A percentile compares a stretch with the other conserved stretches of the same genome.
Conservation (phyloP, 2,888 invertebrate species). For the Carabus problematicus region DNA sequence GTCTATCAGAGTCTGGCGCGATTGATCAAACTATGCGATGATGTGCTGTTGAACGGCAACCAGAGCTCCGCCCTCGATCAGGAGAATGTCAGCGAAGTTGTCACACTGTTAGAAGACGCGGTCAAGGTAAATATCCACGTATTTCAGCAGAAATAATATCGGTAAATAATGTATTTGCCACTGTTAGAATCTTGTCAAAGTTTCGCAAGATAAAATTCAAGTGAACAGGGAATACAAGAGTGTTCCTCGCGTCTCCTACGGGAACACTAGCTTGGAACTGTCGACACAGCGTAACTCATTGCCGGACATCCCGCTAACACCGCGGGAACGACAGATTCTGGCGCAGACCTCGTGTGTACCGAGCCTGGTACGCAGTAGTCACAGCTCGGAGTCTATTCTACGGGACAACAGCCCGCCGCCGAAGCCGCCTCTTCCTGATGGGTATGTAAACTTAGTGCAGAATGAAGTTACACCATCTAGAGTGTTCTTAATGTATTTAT, state of each 20-base stretch:
- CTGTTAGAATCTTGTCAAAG: constrained; percentile 71
- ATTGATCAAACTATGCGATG: constrained; percentile 88
- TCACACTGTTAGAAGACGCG: constrained; percentile 75
- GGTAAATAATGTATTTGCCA: constrained; percentile 45
- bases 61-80: constrained; percentile 69
- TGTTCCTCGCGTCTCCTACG: constrained; percentile 59
- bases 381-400: constrained; percentile 83
- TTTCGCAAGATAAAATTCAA: constrained; percentile 81
- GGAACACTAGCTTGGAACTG: constrained; percentile 57
- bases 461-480: not conserved
- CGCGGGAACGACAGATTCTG: constrained; percentile 74
- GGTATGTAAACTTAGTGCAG: no score
- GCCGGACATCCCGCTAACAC: constrained; percentile 83
- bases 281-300: constrained; percentile 71
- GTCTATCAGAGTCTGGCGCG: constrained; percentile 87
- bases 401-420: constrained; percentile 78
- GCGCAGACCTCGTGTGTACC: constrained; percentile 60
- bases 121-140: constrained; percentile 55
- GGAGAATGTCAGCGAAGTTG: constrained; percentile 70
- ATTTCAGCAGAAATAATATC: not conserved
- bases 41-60: constrained; percentile 79
- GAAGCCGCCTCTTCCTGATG: constrained; percentile 86
- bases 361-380: constrained; percentile 73
- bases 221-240: constrained; percentile 51
- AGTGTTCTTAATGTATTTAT: not conserved